These are phyloP conservation scores for Phyllostomus hastatus DNA, from an alignment of 2,113 vertebrate genomes.

Conservation along the genomic window DNA sequence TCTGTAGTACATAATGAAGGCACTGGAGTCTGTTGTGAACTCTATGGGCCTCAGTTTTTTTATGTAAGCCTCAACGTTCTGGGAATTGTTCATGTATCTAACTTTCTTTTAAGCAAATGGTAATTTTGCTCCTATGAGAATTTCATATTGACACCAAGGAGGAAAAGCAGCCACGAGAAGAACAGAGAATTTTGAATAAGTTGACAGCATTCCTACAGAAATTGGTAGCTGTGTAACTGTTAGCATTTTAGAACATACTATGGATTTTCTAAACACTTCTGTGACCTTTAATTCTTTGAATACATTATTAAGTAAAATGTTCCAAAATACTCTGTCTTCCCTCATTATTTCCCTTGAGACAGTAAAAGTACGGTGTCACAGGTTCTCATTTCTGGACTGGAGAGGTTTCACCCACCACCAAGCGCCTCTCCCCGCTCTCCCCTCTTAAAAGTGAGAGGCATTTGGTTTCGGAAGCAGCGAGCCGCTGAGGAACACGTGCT, in stretches of 20 bases:
- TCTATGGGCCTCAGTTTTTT: background rate
- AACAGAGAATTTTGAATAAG: background rate
- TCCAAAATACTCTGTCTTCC: background rate
- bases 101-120: background rate
- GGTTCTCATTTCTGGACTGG: background rate
- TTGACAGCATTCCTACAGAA: background rate
- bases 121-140: background rate
- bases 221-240: background rate
- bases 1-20: background rate
- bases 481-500: background rate
- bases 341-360: background rate
- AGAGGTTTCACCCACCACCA: background rate
- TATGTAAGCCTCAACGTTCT: background rate
- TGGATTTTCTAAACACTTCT: background rate
- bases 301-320: background rate
- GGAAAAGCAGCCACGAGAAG: background rate
- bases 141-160: background rate
- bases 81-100: background rate
- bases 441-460: background rate
- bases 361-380: accelerated
- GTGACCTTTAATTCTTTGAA: background rate
- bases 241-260: background rate
- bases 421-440: accelerated
- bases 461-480: background rate
- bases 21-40: background rate